Percentiles rank a stretch among this genome's conserved stretches.
Evolutionary conservation across 2,113 vertebrate genomes (phyloP).

Genomic region (Capra hircus): DNA sequence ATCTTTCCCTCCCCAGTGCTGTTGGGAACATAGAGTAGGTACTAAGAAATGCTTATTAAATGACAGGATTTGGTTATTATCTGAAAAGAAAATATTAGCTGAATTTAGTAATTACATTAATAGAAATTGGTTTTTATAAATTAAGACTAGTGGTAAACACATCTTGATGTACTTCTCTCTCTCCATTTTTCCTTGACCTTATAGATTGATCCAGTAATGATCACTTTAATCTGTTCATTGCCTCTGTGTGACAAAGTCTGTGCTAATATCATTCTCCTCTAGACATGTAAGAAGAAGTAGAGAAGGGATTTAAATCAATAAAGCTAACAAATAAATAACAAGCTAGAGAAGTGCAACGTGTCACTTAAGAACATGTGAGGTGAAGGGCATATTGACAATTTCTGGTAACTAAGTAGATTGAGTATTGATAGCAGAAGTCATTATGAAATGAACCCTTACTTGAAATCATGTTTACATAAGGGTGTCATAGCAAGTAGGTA

Average conservation of each 20-base stretch:
- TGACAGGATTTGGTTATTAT: neutral
- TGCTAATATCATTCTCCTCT: slow-evolving; percentile 10
- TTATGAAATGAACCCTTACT: slow-evolving; percentile 43
- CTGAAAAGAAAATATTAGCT: neutral
- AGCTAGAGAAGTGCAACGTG: slow-evolving; percentile 55
- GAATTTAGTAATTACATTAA: slow-evolving; percentile 49
- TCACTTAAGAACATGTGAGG: slow-evolving; percentile 39
- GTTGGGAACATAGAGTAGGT: neutral
- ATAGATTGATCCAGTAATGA: neutral
- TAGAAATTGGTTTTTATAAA: slow-evolving; percentile 29
- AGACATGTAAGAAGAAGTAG: slow-evolving; percentile 25
- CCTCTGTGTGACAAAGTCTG: neutral
- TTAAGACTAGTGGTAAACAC: slow-evolving; percentile 7
- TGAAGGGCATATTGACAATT: slow-evolving; percentile 51
- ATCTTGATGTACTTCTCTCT: neutral
- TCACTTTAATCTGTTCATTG: neutral
- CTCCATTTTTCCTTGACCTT: slow-evolving; percentile 47
- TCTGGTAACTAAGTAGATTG: slow-evolving; percentile 20
- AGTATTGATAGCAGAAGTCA: slow-evolving; percentile 57
- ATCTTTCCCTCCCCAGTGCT: neutral
- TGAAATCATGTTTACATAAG: slow-evolving; percentile 37
- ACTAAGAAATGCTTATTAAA: neutral
- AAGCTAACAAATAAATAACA: slow-evolving; percentile 69
- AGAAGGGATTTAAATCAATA: slow-evolving; percentile 69
- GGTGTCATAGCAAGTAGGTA: neutral